Percentiles rank a stretch among this genome's conserved stretches.
Conservation (phyloP, 92 coral and sea anemone species). For the Paragorgia papillata region DNA sequence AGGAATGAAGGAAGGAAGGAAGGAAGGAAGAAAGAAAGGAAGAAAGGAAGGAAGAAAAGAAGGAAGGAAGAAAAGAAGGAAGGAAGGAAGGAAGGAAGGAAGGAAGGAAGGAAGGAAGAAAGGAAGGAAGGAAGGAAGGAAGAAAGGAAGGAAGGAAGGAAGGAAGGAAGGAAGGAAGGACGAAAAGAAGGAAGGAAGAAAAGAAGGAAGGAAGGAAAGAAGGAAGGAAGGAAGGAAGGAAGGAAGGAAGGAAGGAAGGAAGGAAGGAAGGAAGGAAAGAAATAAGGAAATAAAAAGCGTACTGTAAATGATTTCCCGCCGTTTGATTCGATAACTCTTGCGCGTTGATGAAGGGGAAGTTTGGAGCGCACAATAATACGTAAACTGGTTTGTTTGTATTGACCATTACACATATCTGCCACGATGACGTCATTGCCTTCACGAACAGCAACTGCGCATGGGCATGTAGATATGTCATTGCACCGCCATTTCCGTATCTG, state of each 20-base stretch:
- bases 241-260: background rate
- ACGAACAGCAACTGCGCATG: slow-evolving; percentile 82
- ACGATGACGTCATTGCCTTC: slow-evolving; percentile 79
- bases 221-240: background rate
- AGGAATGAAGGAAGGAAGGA: background rate
- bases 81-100: background rate
- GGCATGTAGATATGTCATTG: slow-evolving; percentile 62
- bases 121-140: background rate
- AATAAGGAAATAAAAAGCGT: background rate
- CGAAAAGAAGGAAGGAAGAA: background rate
- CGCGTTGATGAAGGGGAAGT: slow-evolving; percentile 68
- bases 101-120: background rate
- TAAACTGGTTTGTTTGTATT: slow-evolving; percentile 68
- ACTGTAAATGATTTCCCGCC: slow-evolving; percentile 37
- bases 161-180: background rate
- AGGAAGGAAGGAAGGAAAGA: background rate
- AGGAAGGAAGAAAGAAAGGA: background rate
- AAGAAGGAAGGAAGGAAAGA: background rate
- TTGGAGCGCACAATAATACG: slow-evolving; percentile 69
- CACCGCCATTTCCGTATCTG: slow-evolving; percentile 79
- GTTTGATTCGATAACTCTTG: slow-evolving; percentile 70
- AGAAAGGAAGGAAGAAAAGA: background rate
- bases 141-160: background rate
- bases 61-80: background rate
- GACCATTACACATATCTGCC: slow-evolving; percentile 88